Base-by-base conservation (phyloP, 2,888 invertebrate genomes). In the Drosophila percnosoma region DNA sequence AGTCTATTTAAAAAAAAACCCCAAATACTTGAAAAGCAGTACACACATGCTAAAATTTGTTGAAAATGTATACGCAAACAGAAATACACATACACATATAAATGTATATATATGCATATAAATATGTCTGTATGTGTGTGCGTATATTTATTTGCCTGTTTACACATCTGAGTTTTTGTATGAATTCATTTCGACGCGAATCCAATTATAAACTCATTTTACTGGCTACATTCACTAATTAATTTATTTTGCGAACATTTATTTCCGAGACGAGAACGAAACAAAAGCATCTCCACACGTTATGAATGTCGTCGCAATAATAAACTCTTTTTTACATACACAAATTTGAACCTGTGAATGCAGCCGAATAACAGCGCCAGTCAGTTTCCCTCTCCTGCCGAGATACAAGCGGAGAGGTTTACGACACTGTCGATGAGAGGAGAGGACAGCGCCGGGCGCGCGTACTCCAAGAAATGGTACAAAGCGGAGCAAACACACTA, bases 231-330 rank as follows among this genome's bases (percentile, higher is more conserved):
- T 53, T 69, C 69, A 81, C 89, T 71, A 60, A 75, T 73, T 70
- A 57, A 67, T 71, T 69, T 48, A 42, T 48, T 45, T 29, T 71
- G 51, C 31, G 52, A 55, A 52, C 59, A 61, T 51, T 48, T 80
- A 24, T 24, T 55, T 68, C 54, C 62, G 82, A 49, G 63, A 62
- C 72, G 60, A 54, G 62, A 68, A 62, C 72, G 60, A 52, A 66
- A 68, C 51, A 68, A 72, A 70, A 73, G 77, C 83, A 81, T 73
- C 75, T 71, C 75, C 58, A 68, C 58, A 67, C 83, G 70, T 75
- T 73, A 11, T 75, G 87, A 69, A 81, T 78, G 85, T 74, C 87
- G 87, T 74, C 76, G 89, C 75, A 81, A 89, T 75, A 85, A 87
- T 85, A 85, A 85, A 85, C 77, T 85, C 73, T 79, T 65, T 82